Conservation (phyloP, 2,888 invertebrate genomes). For the Noctua fimbriata region DNA sequence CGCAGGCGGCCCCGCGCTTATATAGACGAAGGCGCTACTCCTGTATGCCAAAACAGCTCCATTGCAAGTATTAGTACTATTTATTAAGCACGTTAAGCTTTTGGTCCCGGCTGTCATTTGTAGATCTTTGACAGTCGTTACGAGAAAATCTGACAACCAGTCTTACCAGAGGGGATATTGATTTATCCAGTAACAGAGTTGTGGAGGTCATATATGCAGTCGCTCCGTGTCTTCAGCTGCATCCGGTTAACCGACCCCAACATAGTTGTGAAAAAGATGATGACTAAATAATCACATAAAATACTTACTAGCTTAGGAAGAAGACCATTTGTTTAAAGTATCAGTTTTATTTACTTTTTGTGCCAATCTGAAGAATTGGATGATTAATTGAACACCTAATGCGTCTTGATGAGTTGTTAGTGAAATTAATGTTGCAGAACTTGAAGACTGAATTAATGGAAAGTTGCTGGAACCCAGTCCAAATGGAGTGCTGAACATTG, state of each 20-base stretch:
- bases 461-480: too few relatives aligned
- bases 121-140: background rate
- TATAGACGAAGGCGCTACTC: slow-evolving; percentile 60
- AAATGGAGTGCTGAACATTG: too few relatives aligned
- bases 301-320: background rate
- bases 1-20: slow-evolving; percentile 49
- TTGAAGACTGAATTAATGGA: slow-evolving; percentile 23
- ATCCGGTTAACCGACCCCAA: background rate
- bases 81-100: slow-evolving; percentile 19
- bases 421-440: slow-evolving; percentile 40
- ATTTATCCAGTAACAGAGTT: background rate
- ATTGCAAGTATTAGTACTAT: slow-evolving; percentile 26
- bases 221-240: background rate
- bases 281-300: background rate
- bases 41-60: slow-evolving; percentile 53
- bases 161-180: background rate
- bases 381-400: slow-evolving; percentile 42
- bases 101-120: background rate
- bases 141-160: background rate
- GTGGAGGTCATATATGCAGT: background rate
- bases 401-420: slow-evolving; percentile 21
- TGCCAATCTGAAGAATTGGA: slow-evolving; percentile 21
- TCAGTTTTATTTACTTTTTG: slow-evolving; percentile 15
- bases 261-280: background rate
- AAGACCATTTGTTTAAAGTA: background rate